Conservation (phyloP, 2,888 invertebrate species). For the Metalampra italica region DNA sequence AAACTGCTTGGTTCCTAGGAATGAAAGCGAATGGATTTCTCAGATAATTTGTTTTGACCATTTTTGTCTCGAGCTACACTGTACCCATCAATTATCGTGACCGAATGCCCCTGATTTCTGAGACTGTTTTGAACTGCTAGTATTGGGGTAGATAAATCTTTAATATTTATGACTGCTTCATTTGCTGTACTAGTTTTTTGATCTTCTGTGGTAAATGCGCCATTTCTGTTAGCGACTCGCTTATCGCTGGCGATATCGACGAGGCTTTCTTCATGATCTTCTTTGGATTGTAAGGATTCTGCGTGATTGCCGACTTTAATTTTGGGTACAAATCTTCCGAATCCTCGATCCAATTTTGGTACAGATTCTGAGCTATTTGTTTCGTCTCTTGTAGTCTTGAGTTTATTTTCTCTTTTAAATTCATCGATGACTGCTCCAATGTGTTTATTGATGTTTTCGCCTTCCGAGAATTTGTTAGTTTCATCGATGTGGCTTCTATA, state of each 20-base stretch:
- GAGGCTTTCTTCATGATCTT: slow-evolving; percentile 52
- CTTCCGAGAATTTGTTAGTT: slow-evolving; percentile 22
- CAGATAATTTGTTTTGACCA: slow-evolving; percentile 56
- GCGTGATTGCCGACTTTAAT: slow-evolving; percentile 34
- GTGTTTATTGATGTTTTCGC: slow-evolving; percentile 32
- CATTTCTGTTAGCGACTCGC: slow-evolving; percentile 59
- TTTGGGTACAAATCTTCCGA: slow-evolving; percentile 53
- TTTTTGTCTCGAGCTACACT: slow-evolving; percentile 65
- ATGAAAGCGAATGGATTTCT: slow-evolving; percentile 52
- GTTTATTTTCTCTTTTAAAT: slow-evolving; percentile 46
- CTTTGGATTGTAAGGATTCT: slow-evolving; percentile 46
- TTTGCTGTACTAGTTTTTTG: slow-evolving; percentile 57
- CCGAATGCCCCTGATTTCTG: slow-evolving; percentile 37
- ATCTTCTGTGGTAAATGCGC: slow-evolving; percentile 61
- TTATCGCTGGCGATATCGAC: slow-evolving; percentile 57
- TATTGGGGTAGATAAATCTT: slow-evolving; percentile 21
- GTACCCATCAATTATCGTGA: slow-evolving; percentile 67
- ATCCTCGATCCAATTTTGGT: slow-evolving; percentile 57
- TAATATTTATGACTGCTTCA: slow-evolving; percentile 45
- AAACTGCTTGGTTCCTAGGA: slow-evolving; percentile 19
- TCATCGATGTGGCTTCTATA: slow-evolving; percentile 17
- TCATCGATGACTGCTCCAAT: slow-evolving; percentile 34
- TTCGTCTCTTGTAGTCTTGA: slow-evolving; percentile 56
- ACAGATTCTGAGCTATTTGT: slow-evolving; percentile 54
- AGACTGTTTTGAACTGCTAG: slow-evolving; percentile 21